Evolutionary conservation across 2,888 invertebrate species (phyloP).

Genomic region (Heliconius hortense): DNA sequence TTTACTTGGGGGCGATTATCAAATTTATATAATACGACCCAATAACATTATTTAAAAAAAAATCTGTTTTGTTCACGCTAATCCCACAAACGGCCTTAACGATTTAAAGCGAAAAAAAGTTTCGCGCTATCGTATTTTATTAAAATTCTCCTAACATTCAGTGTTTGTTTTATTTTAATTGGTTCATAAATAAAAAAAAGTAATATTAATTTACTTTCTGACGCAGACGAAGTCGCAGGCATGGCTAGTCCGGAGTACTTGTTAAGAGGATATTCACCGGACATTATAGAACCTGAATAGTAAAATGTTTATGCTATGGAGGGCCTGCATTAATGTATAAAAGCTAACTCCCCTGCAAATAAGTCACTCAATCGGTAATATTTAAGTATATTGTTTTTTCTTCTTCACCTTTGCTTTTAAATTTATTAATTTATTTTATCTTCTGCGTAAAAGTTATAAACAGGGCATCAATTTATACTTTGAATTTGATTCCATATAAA

Average conservation of each 20-base stretch:
- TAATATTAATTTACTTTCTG: too few species aligned
- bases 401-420: not conserved
- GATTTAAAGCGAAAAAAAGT: too few species aligned
- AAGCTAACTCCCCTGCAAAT: conserved; percentile 7
- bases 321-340: not conserved
- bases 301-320: not conserved
- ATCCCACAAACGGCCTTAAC: too few species aligned
- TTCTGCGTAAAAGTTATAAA: not conserved
- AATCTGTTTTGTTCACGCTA: too few species aligned
- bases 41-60: not conserved
- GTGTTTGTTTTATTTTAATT: too few species aligned
- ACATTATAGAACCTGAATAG: conserved; percentile 9
- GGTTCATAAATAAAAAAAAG: too few species aligned
- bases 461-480: not conserved
- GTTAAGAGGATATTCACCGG: conserved; percentile 2
- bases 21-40: not conserved
- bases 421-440: not conserved
- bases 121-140: too few species aligned
- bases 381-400: not conserved
- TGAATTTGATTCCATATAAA: too few species aligned
- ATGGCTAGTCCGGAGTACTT: not conserved
- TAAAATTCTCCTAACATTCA: too few species aligned
- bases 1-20: not conserved
- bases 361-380: not conserved
- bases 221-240: too few species aligned